A percentile compares a stretch with the other conserved stretches of the same genome.
phyloP scores from a whole-genome alignment of 2,797 vertebrate species.

The Neopelma chrysocephalum region DNA sequence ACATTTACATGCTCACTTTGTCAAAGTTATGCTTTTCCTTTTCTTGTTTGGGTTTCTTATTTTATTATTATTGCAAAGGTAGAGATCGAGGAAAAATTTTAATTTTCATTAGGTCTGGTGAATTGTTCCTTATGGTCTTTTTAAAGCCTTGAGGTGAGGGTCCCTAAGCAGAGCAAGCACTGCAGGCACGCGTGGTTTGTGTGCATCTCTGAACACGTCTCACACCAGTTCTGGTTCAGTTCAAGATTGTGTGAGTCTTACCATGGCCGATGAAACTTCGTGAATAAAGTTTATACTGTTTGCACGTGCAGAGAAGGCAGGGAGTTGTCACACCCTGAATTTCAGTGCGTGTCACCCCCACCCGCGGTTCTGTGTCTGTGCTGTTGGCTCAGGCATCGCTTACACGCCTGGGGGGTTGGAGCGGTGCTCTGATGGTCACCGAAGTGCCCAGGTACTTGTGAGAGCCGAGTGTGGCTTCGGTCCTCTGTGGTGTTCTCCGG shows the following conservation, averaged over 20 bases:
- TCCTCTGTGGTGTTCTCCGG: not conserved
- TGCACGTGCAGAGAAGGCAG: not conserved
- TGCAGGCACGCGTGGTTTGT: fast-evolving
- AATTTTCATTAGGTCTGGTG: not conserved
- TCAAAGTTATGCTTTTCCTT: not conserved
- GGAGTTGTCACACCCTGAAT: not conserved
- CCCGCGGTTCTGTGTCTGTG: fast-evolving
- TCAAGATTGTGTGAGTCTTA: not conserved
- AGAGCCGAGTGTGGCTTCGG: not conserved
- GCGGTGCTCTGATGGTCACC: not conserved
- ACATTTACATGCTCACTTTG: not conserved
- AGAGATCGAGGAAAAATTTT: not conserved
- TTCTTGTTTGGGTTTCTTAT: not conserved
- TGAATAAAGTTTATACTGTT: fast-evolving
- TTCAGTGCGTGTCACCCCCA: fast-evolving
- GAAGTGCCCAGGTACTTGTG: not conserved
- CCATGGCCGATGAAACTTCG: not conserved
- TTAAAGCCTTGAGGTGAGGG: not conserved
- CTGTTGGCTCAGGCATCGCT: too few species aligned
- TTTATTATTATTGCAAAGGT: not conserved
- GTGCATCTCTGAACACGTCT: fast-evolving
- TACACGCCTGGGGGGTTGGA: not conserved
- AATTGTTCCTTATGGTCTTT: not conserved
- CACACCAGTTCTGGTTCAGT: not conserved
- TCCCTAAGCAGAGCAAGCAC: not conserved